Conservation (phyloP, 2,113 vertebrate genomes). For the Pitta sordida region DNA sequence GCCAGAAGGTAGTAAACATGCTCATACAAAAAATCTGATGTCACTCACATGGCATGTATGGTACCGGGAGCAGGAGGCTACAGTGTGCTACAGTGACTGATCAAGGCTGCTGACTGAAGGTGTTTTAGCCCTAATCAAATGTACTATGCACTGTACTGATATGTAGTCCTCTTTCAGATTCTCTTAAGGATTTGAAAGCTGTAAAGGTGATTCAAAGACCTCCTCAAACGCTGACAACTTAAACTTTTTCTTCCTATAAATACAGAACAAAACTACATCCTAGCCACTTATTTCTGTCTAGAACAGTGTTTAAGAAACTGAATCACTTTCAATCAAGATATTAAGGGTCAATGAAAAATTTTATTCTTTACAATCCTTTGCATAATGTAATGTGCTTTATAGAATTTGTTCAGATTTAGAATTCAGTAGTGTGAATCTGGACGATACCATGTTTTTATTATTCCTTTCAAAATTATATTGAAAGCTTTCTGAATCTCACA, state of each 20-base stretch:
- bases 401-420: background rate
- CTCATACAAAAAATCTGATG: accelerated
- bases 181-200: background rate
- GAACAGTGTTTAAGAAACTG: background rate
- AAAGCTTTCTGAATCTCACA: background rate
- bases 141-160: background rate
- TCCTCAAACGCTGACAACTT: background rate
- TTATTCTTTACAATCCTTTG: background rate
- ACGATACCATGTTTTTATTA: background rate
- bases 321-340: background rate
- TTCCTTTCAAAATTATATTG: background rate
- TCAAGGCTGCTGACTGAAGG: background rate
- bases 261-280: background rate
- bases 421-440: background rate
- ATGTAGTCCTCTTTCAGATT: background rate
- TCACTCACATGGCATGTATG: accelerated
- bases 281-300: background rate
- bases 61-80: accelerated
- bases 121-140: background rate
- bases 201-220: background rate
- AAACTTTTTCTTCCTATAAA: background rate
- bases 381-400: background rate
- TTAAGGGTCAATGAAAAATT: background rate
- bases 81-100: background rate
- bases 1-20: background rate